Base-by-base conservation (phyloP, 1,140 invertebrate species). In the Scaptomyza graminum region DNA sequence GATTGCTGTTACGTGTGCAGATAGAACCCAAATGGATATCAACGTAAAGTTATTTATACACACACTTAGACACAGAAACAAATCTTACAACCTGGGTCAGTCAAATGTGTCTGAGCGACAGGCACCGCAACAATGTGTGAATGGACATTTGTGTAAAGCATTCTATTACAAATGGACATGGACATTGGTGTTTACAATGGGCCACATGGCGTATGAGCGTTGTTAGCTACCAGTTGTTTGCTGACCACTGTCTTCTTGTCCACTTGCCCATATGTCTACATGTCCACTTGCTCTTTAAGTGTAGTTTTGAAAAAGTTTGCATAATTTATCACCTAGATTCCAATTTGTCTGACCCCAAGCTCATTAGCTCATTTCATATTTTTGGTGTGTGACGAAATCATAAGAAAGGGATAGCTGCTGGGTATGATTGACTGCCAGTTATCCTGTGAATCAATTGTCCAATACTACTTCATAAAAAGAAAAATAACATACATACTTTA, bases 221-320 rank as follows among this genome's bases (percentile, higher is more conserved):
- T 25, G 25, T 64, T 15, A 3, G 16, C 57, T n/a, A 13, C 12
- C 47, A 50, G 9, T 25, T 16, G 25, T 71, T 71, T 59, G 61
- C 41, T 34, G 22, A 49, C 54, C n/a, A 39, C 34, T 37, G 11
- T 25, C 34, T n/a, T n/a, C 31, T 11, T 39, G 22, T 13, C 28
- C 41, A 43, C n/a, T 67, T 57, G 49, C 49, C n/a, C n/a, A n/a
- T n/a, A n/a, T n/a, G n/a, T n/a, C n/a, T n/a, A n/a, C 31, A n/a
- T 39, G 22, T 13, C 28, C 41, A 43, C n/a, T 67, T 57, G 49
- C 49, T 44, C 25, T 51, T 60, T 51, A 60, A 61, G 66, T 49
- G 47, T 61, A 64, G 66, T 84, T 84, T 69, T 76, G 81, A 70
- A 84, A 70, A 73, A 68, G 74, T 76, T 74, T 85, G 68, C 76